Evolutionary conservation across 1,140 invertebrate species (phyloP), one percentile per base, ranked within the genome.

Genomic region (Penaeus chinensis): DNA sequence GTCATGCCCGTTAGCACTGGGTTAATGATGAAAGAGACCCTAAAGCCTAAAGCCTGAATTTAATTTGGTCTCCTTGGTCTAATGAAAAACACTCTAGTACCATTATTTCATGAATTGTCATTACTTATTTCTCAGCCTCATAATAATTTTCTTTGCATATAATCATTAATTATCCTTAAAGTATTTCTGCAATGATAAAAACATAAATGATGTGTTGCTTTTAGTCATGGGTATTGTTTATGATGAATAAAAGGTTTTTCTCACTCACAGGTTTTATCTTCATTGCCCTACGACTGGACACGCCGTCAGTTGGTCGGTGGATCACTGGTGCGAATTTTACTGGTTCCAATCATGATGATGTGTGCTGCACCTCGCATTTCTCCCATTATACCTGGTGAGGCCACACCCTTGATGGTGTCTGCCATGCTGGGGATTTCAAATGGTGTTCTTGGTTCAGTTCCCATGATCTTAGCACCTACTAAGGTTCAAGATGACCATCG

Each of bases 381-480:
- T 27, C 96, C 96, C 0, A 93, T 96, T 61, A 94, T 97, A 66
- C 93, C 94, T 0, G 95, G 94, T 0, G 92, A 93, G 84, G 90
- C 89, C 47, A 92, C 92, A 91, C 86, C 92, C 32, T 90, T 93
- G 54, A 27, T 92, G 32, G 89, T 93, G 18, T 95, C 96, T 5
- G 92, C 96, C 10, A 91, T 96, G 0, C 92, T 98, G 66, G 97
- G 97, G 22, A 93, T 97, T 1, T 95, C 95, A 79, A 98, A 98
- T 91, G 97, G 97, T 0, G 93, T 98, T 24, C 94, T 98, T 84
- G 97, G 97, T 2, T 97, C 96, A 88, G 94, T 98, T 18, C 97
- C 97, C 0, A 98, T 98, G 96, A 97, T 98, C 80, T 94, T 96
- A 87, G 97, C 97, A 1, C 96, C 97, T 11, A 95, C 94, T 61